These are phyloP conservation scores for Drosophila ercepeae DNA, from an alignment of 1,140 invertebrate genomes.

Conservation along the genomic window DNA sequence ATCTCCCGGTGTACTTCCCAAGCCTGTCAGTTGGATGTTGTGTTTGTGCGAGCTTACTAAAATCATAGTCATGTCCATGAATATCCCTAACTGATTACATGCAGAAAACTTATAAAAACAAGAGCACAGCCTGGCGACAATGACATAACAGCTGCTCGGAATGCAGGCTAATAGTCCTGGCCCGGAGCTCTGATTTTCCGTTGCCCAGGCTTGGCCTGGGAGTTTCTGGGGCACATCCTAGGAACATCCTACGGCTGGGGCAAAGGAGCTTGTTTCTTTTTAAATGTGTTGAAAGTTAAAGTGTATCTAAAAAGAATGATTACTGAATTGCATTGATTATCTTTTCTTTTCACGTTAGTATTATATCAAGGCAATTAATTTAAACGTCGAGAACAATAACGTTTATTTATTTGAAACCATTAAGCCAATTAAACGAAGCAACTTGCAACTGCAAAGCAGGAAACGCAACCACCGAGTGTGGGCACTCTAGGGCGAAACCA, in stretches of 20 bases:
- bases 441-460: background rate
- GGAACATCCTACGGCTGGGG: background rate
- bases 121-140: constrained; percentile 59
- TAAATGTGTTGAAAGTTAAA: background rate
- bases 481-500: constrained; percentile 54
- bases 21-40: background rate
- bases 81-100: constrained; percentile 79
- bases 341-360: background rate
- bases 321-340: background rate
- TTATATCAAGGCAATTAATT: background rate
- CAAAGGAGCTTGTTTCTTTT: no score
- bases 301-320: no score
- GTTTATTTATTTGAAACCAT: background rate
- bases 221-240: background rate
- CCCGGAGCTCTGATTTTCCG: constrained; percentile 4
- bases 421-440: constrained; percentile 11
- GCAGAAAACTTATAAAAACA: constrained; percentile 78
- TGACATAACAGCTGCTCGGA: constrained; percentile 64
- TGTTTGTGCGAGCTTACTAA: constrained; percentile 47
- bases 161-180: constrained; percentile 58
- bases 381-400: background rate
- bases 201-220: constrained; percentile 23
- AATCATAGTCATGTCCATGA: constrained; percentile 81
- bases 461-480: constrained; percentile 6
- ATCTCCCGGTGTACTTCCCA: constrained; percentile 4